Percentiles rank a stretch among this genome's conserved stretches.
Evolutionary conservation across 1,140 invertebrate genomes (phyloP).

Genomic region (Drosophila quadrilineata): DNA sequence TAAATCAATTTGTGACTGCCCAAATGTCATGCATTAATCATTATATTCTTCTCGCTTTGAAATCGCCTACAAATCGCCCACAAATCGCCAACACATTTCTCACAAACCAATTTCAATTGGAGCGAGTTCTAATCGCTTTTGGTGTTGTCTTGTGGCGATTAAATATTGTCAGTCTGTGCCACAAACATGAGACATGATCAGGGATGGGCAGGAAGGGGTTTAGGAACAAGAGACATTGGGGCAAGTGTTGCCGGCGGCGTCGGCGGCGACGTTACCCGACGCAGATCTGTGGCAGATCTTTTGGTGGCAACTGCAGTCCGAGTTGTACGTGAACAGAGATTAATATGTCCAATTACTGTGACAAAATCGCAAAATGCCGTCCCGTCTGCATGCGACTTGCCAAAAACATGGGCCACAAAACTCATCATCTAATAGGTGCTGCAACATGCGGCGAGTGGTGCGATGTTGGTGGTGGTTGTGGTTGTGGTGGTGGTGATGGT

Average conservation of each 20-base stretch:
- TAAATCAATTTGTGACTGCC: not conserved
- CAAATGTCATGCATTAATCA: not conserved
- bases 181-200: slow-evolving; percentile 18
- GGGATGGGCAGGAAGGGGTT: not conserved
- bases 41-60: not conserved
- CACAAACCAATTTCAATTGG: slow-evolving; percentile 4
- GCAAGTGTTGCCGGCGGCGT: slow-evolving; percentile 8
- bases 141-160: slow-evolving; percentile 38
- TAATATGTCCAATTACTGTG: slow-evolving; percentile 82
- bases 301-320: slow-evolving; percentile 24
- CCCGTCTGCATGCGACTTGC: slow-evolving; percentile 66
- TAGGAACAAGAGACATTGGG: not conserved
- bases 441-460: slow-evolving; percentile 34
- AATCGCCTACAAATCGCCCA: slow-evolving; percentile 1
- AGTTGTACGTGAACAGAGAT: slow-evolving; percentile 76
- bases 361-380: slow-evolving; percentile 81
- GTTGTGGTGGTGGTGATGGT: slow-evolving; percentile 4
- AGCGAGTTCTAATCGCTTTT: slow-evolving; percentile 29
- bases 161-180: slow-evolving; percentile 54
- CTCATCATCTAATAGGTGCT: slow-evolving; percentile 72
- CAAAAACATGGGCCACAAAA: slow-evolving; percentile 51
- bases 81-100: slow-evolving; percentile 9
- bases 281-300: slow-evolving; percentile 20
- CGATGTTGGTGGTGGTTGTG: too few relatives aligned
- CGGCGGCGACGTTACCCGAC: slow-evolving; percentile 16